Evolutionary conservation across 2,888 invertebrate species (phyloP).

Genomic region (Euproctis similis): DNA sequence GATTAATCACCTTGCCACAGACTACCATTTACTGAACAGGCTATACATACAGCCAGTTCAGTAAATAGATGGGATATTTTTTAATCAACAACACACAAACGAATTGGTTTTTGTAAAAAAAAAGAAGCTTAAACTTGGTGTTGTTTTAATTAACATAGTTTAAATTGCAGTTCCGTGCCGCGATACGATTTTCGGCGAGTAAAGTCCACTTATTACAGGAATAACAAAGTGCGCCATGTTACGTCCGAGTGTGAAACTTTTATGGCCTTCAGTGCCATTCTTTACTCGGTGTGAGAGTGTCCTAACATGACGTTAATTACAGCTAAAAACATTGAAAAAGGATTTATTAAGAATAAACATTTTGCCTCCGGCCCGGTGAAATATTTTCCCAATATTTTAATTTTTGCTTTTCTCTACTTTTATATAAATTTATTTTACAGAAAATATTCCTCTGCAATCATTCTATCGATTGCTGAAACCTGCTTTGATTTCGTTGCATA

Average conservation of each 20-base stretch:
- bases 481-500: no score
- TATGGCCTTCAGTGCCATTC: constrained; percentile 58
- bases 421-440: no score
- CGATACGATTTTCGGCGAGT: constrained; percentile 30
- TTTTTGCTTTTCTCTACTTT: no score
- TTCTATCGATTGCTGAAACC: no score
- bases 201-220: constrained; percentile 41
- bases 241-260: constrained; percentile 61
- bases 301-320: constrained; percentile 65
- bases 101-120: constrained; percentile 20
- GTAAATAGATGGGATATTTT: constrained; percentile 19
- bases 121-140: constrained; percentile 26
- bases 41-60: constrained; percentile 20
- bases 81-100: constrained; percentile 17
- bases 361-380: no score
- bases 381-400: no score
- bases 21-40: constrained; percentile 12
- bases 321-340: constrained; percentile 57
- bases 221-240: constrained; percentile 51
- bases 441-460: no score
- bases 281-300: constrained; percentile 53
- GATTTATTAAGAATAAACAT: constrained; percentile 68
- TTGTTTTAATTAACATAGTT: constrained; percentile 42
- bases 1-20: constrained; percentile 43
- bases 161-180: constrained; percentile 43